phyloP scores from a whole-genome alignment of 1,140 invertebrate species.

The Philotrypesis tridentata region DNA sequence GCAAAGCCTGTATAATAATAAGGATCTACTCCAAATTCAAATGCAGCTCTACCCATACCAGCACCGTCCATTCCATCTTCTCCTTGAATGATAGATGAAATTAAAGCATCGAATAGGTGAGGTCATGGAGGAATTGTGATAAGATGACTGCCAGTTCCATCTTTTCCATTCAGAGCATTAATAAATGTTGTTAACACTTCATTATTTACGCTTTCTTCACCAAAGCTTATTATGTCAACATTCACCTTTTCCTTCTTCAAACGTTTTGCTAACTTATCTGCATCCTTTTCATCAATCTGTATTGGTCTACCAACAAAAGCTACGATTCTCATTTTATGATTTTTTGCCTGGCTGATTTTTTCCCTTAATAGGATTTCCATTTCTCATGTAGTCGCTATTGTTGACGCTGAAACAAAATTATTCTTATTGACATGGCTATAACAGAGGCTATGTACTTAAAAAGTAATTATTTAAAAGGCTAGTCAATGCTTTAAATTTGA shows the following conservation, averaged over 20 bases:
- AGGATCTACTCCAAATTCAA: conserved; percentile 99
- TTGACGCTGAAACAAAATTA: conserved; percentile 86
- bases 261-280: conserved; percentile 96
- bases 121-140: conserved; percentile 96
- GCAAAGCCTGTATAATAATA: conserved; percentile 80
- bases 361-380: conserved; percentile 96
- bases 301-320: conserved; percentile 98
- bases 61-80: conserved; percentile 94
- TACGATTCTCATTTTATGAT: conserved; percentile 99
- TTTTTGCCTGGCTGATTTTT: conserved; percentile 99
- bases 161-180: conserved; percentile 97
- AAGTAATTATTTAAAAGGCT: not conserved
- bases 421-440: not conserved
- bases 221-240: conserved; percentile 98
- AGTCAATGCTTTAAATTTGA: no score
- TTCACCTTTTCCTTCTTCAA: conserved; percentile 99
- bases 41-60: conserved; percentile 88
- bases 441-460: conserved; percentile 3
- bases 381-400: conserved; percentile 99
- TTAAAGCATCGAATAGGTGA: conserved; percentile 94
- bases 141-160: conserved; percentile 93
- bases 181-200: conserved; percentile 93
- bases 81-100: conserved; percentile 95
- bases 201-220: conserved; percentile 90
- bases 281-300: conserved; percentile 92